phyloP scores from a whole-genome alignment of 2,797 vertebrate species.

The Catamblyrhynchus diadema region DNA sequence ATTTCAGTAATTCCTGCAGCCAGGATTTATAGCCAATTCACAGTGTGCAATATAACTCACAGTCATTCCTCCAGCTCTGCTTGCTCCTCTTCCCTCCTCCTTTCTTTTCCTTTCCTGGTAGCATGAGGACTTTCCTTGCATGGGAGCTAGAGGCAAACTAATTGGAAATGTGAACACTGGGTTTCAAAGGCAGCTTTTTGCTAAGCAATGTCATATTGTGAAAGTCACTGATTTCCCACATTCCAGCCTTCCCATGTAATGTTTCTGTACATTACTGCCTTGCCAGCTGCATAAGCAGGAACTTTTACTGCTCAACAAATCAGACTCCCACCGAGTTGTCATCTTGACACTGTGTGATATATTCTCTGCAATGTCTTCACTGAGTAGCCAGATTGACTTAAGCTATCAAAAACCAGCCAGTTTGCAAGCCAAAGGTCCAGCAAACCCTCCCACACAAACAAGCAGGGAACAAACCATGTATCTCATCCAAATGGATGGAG shows the following conservation, averaged over 20 bases:
- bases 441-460: not conserved
- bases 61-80: not conserved
- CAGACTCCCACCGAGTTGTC: not conserved
- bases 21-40: conserved; percentile 20
- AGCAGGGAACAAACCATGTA: not conserved
- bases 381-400: not conserved
- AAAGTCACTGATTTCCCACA: conserved; percentile 33
- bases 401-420: not conserved
- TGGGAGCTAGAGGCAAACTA: conserved; percentile 25
- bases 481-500: not conserved
- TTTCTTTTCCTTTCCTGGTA: not conserved
- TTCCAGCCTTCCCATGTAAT: not conserved
- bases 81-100: not conserved
- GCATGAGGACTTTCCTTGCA: not conserved
- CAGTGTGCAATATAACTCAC: not conserved
- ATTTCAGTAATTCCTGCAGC: conserved; percentile 24
- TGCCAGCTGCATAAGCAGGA: not conserved
- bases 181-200: conserved; percentile 27
- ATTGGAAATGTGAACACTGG: conserved; percentile 6
- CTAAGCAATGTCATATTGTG: not conserved
- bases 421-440: not conserved
- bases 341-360: not conserved
- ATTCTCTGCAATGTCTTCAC: not conserved
- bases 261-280: not conserved
- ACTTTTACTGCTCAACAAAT: conserved; percentile 45